A percentile compares a stretch with the other conserved stretches of the same genome.
Evolutionary conservation across 2,797 vertebrate species (phyloP).

Genomic region (Trachops cirrhosus): DNA sequence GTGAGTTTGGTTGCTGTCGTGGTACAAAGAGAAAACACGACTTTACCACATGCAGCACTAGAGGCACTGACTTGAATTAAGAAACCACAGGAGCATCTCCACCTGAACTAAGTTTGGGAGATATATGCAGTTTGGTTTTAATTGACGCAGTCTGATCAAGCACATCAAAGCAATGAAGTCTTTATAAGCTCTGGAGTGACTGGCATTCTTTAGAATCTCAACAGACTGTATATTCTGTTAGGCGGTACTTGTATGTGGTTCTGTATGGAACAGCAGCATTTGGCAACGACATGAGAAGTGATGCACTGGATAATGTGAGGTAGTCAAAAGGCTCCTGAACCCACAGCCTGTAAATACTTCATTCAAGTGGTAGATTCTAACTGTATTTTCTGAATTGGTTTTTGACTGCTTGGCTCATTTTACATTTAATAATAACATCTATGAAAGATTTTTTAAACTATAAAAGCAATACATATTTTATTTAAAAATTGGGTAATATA

Average conservation of each 20-base stretch:
- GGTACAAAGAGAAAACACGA: neutral
- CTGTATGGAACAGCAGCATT: neutral
- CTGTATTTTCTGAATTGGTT: neutral
- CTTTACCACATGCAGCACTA: neutral
- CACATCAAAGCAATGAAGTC: constrained; percentile 17
- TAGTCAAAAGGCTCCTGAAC: neutral
- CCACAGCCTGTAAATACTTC: neutral
- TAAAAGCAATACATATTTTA: neutral
- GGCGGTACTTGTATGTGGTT: neutral
- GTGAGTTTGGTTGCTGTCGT: neutral
- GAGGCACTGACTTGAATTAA: constrained; percentile 22
- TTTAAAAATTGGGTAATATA: constrained; percentile 27
- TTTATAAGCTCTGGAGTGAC: constrained; percentile 37
- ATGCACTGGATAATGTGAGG: neutral
- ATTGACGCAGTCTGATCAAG: constrained; percentile 9
- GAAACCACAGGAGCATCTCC: neutral
- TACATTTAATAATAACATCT: constrained; percentile 4
- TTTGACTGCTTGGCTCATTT: constrained; percentile 19
- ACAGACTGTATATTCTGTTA: neutral
- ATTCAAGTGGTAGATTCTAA: neutral
- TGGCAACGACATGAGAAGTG: neutral
- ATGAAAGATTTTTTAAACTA: constrained; percentile 31
- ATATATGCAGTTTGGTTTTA: constrained; percentile 16
- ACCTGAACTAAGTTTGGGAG: neutral
- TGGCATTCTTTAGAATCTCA: neutral